A percentile compares a stretch with the other conserved stretches of the same genome.
Evolutionary conservation across 1,140 invertebrate species (phyloP).

Genomic region (Drosophila setifemur): DNA sequence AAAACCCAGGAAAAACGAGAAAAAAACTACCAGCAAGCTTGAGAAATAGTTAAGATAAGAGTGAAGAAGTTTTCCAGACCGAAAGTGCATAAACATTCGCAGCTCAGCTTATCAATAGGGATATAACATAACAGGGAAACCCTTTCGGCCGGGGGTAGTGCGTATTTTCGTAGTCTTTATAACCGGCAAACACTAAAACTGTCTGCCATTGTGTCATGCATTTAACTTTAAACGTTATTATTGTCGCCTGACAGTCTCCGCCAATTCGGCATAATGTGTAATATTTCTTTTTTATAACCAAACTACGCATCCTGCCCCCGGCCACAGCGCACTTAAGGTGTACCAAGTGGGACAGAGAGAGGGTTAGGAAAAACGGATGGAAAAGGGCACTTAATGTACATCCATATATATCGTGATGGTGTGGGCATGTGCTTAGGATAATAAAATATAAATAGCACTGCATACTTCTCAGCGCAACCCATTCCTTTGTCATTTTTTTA

Average conservation of each 20-base stretch:
- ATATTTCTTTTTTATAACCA: slow-evolving; percentile 80
- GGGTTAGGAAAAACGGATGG: background rate
- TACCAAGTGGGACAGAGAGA: slow-evolving; percentile 18
- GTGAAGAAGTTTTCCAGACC: slow-evolving; percentile 19
- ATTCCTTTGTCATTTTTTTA: background rate
- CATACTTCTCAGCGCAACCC: slow-evolving; percentile 46
- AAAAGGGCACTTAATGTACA: slow-evolving; percentile 3
- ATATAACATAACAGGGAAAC: slow-evolving; percentile 20
- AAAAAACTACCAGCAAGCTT: background rate
- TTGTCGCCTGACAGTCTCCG: slow-evolving; percentile 77
- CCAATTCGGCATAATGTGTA: slow-evolving; percentile 79
- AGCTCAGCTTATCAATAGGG: slow-evolving; percentile 31
- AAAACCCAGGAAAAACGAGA: background rate
- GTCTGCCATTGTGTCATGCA: slow-evolving; percentile 69
- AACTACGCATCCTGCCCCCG: slow-evolving; percentile 57
- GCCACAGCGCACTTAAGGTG: slow-evolving; percentile 53
- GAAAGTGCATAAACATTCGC: slow-evolving; percentile 48
- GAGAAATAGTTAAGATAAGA: slow-evolving; percentile 30
- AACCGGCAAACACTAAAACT: slow-evolving; percentile 64
- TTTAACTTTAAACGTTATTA: slow-evolving; percentile 79
- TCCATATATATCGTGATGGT: slow-evolving; percentile 27
- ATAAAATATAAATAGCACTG: slow-evolving; percentile 66
- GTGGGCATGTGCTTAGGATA: slow-evolving; percentile 51
- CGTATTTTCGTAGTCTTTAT: slow-evolving; percentile 61
- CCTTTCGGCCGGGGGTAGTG: slow-evolving; percentile 21